A percentile compares a stretch with the other conserved stretches of the same genome.
These are phyloP conservation scores for Noctua pronuba DNA, from an alignment of 2,888 invertebrate genomes.

Conservation along the genomic window DNA sequence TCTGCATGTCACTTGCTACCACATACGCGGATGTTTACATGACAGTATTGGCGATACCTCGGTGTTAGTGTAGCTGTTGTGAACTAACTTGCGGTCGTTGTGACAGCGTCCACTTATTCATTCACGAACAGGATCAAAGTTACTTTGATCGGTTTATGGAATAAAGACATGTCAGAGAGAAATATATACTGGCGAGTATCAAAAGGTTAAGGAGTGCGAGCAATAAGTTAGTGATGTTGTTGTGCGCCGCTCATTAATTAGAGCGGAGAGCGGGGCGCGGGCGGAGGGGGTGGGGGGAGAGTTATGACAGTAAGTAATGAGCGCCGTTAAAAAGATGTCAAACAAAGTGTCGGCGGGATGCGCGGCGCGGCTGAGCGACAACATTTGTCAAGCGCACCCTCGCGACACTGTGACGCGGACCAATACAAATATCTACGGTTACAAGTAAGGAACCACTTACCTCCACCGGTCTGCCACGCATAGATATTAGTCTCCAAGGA, in stretches of 20 bases:
- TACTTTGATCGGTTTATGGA: conserved; percentile 41
- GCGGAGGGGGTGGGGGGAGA: conserved; percentile 47
- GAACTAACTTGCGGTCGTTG: background rate
- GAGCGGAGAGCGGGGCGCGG: conserved; percentile 1
- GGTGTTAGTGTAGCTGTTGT: background rate
- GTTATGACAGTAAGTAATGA: conserved; percentile 77
- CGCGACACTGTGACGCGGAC: background rate
- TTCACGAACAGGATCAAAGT: conserved; percentile 43
- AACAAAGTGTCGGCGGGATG: conserved; percentile 64
- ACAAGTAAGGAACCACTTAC: background rate
- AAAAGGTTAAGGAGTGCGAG: conserved; percentile 54
- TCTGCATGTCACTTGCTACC: background rate
- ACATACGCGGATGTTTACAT: background rate
- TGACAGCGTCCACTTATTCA: conserved; percentile 23
- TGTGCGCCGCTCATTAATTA: conserved; percentile 59
- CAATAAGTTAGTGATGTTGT: conserved; percentile 63
- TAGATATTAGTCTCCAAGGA: too few species aligned
- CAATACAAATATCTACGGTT: background rate
- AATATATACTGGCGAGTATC: conserved; percentile 51
- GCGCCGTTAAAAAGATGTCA: conserved; percentile 75
- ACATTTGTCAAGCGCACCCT: conserved; percentile 40
- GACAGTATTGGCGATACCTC: background rate
- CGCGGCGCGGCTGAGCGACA: conserved; percentile 13
- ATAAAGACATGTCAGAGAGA: conserved; percentile 51
- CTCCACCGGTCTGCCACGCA: too few species aligned